These are phyloP conservation scores for Jaculus jaculus DNA, from an alignment of 2,113 vertebrate genomes.

Conservation along the genomic window DNA sequence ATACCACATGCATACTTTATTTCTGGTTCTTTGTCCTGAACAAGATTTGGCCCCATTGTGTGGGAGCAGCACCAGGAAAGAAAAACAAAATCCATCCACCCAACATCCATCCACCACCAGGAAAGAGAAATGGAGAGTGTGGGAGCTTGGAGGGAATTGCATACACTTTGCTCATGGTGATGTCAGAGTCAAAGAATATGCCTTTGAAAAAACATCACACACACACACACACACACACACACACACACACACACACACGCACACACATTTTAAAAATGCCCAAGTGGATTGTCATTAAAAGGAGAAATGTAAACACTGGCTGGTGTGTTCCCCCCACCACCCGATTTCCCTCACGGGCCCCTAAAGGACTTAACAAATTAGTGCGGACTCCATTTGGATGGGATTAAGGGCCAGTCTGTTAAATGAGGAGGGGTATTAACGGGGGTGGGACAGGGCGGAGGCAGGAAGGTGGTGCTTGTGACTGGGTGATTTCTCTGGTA, in stretches of 20 bases:
- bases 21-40: slow-evolving; percentile 88
- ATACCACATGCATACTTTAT: slow-evolving; percentile 83
- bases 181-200: slow-evolving; percentile 86
- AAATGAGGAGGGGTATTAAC: slow-evolving; percentile 77
- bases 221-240: background rate
- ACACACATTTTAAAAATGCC: slow-evolving; percentile 36
- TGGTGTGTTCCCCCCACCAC: slow-evolving; percentile 8
- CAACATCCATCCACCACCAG: slow-evolving; percentile 84
- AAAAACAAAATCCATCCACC: slow-evolving; percentile 87
- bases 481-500: slow-evolving; percentile 79
- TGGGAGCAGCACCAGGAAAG: slow-evolving; percentile 90
- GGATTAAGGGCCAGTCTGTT: slow-evolving; percentile 80
- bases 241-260: background rate
- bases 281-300: slow-evolving; percentile 82
- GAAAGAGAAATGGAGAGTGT: slow-evolving; percentile 86
- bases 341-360: slow-evolving; percentile 61
- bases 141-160: slow-evolving; percentile 85
- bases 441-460: slow-evolving; percentile 59
- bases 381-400: slow-evolving; percentile 81
- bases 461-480: slow-evolving; percentile 72
- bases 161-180: slow-evolving; percentile 85
- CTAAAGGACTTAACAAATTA: slow-evolving; percentile 80
- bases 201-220: slow-evolving; percentile 62
- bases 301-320: slow-evolving; percentile 85
- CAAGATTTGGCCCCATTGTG: slow-evolving; percentile 90